Base-by-base conservation (phyloP, 1,140 invertebrate species). In the Lineus longissimus region DNA sequence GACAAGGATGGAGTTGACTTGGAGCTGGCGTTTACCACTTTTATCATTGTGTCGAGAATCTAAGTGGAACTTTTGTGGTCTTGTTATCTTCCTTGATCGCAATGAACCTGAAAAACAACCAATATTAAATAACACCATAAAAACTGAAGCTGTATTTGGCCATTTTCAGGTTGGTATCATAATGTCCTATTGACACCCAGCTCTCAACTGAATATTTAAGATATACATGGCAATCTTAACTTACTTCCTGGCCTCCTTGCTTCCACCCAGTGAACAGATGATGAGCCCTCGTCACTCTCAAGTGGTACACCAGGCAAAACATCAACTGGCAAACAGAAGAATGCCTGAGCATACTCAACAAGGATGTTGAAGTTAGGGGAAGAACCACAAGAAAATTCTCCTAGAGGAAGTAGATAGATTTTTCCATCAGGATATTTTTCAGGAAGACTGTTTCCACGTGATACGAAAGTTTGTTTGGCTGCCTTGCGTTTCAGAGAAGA, bases 371-470 rank as follows among this genome's bases (percentile, higher is more conserved):
- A 59, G 63, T 54, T 43, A 67, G 51, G 30, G 55, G 43, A 57
- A 27, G 63, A 64, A 60, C 33, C 7, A n/a, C 22, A 65, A 31
- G 60, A 41, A 54, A 77, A 76, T 13, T 70, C 66, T 30, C 75
- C 75, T 56, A 77, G 33, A 41, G 71, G 70, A 7, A 72, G 64
- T 43, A 75, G 66, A 55, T 75, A 78, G 17, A 78, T 70, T 64
- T 72, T 75, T 0, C 75, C 73, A n/a, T 70, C 64, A 25, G 75
- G 73, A 43, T 75, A 77, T 63, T 72, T 75, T 19, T 73, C 64
- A 22, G 56, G 59, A 25, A 77, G 62, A 29, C 66, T 73, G 65
- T 55, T 62, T 1, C 72, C 73, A n/a, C 55, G 55, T 9, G 68
- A 22, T 19, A 65, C 25, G 65, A 77, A 77, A 25, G 51, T 56